phyloP scores from a whole-genome alignment of 2,888 invertebrate species.

The Euclidia mi region DNA sequence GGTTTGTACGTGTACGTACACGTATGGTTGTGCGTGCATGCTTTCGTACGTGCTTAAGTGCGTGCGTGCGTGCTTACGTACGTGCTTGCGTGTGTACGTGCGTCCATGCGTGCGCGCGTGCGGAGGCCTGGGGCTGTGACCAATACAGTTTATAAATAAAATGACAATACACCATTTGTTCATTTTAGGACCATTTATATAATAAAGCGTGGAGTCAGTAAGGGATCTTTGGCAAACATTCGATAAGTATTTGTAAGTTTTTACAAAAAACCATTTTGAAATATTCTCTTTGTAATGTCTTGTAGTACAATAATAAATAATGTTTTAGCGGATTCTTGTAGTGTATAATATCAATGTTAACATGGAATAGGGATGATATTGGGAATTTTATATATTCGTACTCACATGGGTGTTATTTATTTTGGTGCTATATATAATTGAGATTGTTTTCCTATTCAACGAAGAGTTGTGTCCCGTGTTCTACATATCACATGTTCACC shows the following conservation, averaged over 20 bases:
- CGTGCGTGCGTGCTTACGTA: no score
- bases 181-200: not conserved
- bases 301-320: slow-evolving; percentile 24
- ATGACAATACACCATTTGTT: not conserved
- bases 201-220: slow-evolving; percentile 3
- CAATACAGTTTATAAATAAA: not conserved
- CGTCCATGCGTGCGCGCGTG: no score
- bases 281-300: no score
- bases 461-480: not conserved
- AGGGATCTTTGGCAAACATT: not conserved
- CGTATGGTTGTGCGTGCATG: no score
- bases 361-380: not conserved
- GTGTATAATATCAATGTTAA: not conserved
- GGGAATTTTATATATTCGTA: no score
- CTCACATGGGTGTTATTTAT: no score
- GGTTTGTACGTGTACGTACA: no score
- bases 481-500: slow-evolving; percentile 11
- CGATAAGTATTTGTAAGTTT: slow-evolving; percentile 17
- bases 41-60: no score
- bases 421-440: not conserved
- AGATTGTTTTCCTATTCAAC: not conserved
- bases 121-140: no score
- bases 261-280: slow-evolving; percentile 3
- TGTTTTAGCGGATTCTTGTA: slow-evolving; percentile 27
- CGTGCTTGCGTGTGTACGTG: no score